Evolutionary conservation across 1,140 invertebrate genomes (phyloP).

Genomic region (Atopsyche davidsoni): DNA sequence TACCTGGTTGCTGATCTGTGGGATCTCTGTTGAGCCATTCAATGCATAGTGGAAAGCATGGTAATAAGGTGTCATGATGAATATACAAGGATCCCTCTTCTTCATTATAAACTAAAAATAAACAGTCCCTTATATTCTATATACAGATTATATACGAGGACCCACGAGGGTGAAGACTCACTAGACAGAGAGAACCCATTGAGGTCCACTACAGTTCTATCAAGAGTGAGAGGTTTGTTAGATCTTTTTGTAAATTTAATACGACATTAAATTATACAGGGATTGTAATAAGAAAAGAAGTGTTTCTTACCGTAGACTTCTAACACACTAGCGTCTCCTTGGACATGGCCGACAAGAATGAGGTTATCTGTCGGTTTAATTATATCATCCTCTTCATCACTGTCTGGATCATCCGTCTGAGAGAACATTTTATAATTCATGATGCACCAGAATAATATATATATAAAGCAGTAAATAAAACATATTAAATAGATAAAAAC

Average conservation of each 20-base stretch:
- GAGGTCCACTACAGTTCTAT: not conserved
- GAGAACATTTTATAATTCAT: slow-evolving; percentile 24
- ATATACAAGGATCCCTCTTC: slow-evolving; percentile 82
- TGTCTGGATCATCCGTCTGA: slow-evolving; percentile 63
- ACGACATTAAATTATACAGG: slow-evolving; percentile 2
- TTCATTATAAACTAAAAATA: slow-evolving; percentile 88
- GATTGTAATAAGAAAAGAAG: slow-evolving; percentile 1
- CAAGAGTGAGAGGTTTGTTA: not conserved
- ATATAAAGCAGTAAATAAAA: slow-evolving; percentile 33
- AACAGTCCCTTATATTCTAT: too few relatives aligned
- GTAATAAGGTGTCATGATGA: slow-evolving; percentile 86
- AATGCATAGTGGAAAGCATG: slow-evolving; percentile 82
- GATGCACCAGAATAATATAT: slow-evolving; percentile 34
- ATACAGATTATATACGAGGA: too few relatives aligned
- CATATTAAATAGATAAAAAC: not conserved
- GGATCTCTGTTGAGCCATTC: slow-evolving; percentile 89
- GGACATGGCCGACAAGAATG: slow-evolving; percentile 80
- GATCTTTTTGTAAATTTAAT: not conserved
- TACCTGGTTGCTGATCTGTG: slow-evolving; percentile 56
- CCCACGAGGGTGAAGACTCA: too few relatives aligned
- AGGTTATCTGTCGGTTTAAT: slow-evolving; percentile 89
- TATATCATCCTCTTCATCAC: slow-evolving; percentile 85
- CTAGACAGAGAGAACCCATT: too few relatives aligned
- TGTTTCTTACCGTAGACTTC: slow-evolving; percentile 74
- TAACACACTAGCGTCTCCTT: slow-evolving; percentile 75